Evolutionary conservation across 2,113 vertebrate species (phyloP).

Genomic region (Eptesicus fuscus): DNA sequence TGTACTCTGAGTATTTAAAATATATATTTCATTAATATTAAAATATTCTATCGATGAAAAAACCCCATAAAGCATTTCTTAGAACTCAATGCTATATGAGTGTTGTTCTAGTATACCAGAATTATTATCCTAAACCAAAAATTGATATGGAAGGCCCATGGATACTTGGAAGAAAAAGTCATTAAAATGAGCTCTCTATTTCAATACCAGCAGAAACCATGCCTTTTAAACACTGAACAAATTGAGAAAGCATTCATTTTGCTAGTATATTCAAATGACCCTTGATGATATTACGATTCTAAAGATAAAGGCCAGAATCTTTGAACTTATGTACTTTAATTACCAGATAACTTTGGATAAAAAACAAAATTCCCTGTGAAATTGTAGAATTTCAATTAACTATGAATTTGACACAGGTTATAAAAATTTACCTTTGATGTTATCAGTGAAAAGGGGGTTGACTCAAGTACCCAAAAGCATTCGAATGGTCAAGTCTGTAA

Average conservation of each 20-base stretch:
- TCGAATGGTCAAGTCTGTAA: background rate
- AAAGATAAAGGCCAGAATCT: slow-evolving; percentile 3
- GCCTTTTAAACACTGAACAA: background rate
- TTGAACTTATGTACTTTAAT: background rate
- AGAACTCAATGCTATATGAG: background rate
- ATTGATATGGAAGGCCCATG: background rate
- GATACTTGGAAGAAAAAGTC: background rate
- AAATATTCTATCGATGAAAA: background rate
- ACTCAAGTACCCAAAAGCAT: background rate
- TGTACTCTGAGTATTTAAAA: background rate
- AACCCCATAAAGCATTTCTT: background rate
- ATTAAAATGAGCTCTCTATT: slow-evolving; percentile 28
- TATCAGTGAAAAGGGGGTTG: background rate
- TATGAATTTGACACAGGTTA: slow-evolving; percentile 15
- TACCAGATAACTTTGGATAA: background rate
- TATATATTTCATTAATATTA: background rate
- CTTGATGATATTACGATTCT: background rate
- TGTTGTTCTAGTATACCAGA: background rate
- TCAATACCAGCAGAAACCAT: background rate
- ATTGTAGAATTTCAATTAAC: background rate
- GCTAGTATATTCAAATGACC: background rate
- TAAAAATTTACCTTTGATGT: background rate
- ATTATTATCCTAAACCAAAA: slow-evolving; percentile 15
- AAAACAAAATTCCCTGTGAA: background rate
- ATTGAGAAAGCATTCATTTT: slow-evolving; percentile 6